phyloP scores from a whole-genome alignment of 2,797 vertebrate species.

The Macropodus opercularis region DNA sequence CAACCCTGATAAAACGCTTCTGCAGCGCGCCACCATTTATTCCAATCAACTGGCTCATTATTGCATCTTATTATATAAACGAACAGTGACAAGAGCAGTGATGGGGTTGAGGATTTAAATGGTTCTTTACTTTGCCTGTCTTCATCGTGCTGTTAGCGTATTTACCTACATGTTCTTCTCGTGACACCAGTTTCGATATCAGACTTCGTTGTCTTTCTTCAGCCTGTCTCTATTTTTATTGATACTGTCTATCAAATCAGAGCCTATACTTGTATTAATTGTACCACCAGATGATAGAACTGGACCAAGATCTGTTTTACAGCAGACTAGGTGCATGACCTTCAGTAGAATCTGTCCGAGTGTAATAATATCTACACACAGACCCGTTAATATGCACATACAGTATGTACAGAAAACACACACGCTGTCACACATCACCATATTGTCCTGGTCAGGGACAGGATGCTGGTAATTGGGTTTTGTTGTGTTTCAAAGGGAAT shows the following conservation, averaged over 20 bases:
- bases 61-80: constrained; percentile 55
- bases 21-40: constrained; percentile 46
- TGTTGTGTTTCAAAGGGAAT: constrained; percentile 64
- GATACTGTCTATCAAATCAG: not conserved
- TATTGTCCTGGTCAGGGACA: constrained; percentile 57
- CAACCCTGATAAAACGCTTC: constrained; percentile 51
- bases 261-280: constrained; percentile 23
- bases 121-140: too few species aligned
- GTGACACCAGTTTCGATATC: not conserved
- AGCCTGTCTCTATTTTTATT: not conserved
- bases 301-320: constrained; percentile 10
- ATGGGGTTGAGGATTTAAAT: constrained; percentile 31
- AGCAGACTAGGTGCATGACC: constrained; percentile 43
- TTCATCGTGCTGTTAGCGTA: not conserved
- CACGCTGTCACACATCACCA: constrained; percentile 5
- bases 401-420: not conserved
- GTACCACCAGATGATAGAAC: constrained; percentile 1
- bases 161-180: not conserved
- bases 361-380: constrained; percentile 48
- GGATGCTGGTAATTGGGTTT: constrained; percentile 73
- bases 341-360: constrained; percentile 37
- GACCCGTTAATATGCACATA: not conserved
- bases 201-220: not conserved
- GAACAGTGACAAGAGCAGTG: constrained; percentile 33
- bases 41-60: constrained; percentile 65